Evolutionary conservation across 2,888 invertebrate genomes (phyloP), one percentile per base, ranked within the genome.

Genomic region (Dryocosmus kuriphilus): DNA sequence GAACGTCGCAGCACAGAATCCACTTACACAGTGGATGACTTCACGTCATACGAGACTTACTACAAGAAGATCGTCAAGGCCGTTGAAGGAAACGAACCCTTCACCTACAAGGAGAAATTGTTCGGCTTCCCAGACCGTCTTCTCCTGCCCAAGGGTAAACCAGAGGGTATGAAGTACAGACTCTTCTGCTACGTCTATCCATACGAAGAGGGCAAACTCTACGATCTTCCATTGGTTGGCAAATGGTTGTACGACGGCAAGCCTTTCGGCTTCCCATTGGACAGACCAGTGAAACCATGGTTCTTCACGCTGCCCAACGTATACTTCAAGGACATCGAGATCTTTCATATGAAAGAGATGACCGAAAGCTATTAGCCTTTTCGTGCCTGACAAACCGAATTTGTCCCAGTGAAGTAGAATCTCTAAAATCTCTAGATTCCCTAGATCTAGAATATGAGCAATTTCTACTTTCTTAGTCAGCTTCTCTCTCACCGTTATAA

Each of bases 141-240:
- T 71, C 90, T 94, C 86, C 90, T 96, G 75, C 95, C 96, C 84
- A 94, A 93, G 89, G 95, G 94, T 77, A 93, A 91, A 85, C 91
- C 91, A 83, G 94, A 93, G 63, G 95, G 95, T 78, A 94, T 95
- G 94, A 93, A 93, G 22, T 95, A 93, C 92, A 92, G 94, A 82
- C 89, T 95, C 81, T 93, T 94, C 92, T 94, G 94, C 84, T 93
- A 93, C 90, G 92, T 95, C 78, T 92, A 93, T 35, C 94, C 94
- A 61, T 90, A 93, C 89, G 92, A 92, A 41, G 93, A 93, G 62
- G 92, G 93, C 60, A 91, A 92, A 63, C 91, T 91, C 38, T 92
- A 89, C 86, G 93, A 94, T 81, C 89, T 93, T 24, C 88, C 92
- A 46, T 80, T 93, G 77, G 92, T 94, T 83, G 92, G 93, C 79